Conservation (phyloP, 2,797 vertebrate genomes). For the Pelobates cultripes region DNA sequence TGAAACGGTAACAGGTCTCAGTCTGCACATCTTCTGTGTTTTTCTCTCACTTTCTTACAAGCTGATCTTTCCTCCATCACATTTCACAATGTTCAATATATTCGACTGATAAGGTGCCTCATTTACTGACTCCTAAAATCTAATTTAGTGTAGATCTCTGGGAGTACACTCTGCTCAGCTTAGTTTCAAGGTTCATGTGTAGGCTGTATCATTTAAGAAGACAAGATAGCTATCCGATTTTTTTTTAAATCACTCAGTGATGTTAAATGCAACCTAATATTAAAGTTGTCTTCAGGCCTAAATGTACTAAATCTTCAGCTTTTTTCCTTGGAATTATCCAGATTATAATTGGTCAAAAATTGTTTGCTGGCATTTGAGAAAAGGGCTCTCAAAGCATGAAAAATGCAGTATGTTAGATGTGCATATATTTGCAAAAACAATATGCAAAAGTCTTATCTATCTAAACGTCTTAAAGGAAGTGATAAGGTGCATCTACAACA, state of each 20-base stretch:
- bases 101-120: conserved; percentile 1
- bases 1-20: conserved; percentile 37
- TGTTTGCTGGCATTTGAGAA: too few species aligned
- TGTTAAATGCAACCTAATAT: background rate
- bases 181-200: background rate
- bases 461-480: too few species aligned
- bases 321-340: too few species aligned
- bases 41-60: background rate
- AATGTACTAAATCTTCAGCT: too few species aligned
- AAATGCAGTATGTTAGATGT: too few species aligned
- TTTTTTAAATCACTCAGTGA: background rate
- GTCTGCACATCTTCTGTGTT: conserved; percentile 2
- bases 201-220: background rate
- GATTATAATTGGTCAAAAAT: too few species aligned
- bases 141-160: background rate
- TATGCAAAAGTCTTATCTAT: too few species aligned
- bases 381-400: too few species aligned
- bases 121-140: conserved; percentile 7
- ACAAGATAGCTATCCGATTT: background rate
- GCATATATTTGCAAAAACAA: too few species aligned
- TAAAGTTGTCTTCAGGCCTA: too few species aligned
- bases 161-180: background rate
- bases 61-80: background rate
- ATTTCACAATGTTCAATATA: conserved; percentile 6
- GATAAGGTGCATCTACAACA: too few species aligned